Evolutionary conservation across 37 sponge, comb jelly and placozoan genomes (phyloP).

Genomic region (Theonella swinhoei): DNA sequence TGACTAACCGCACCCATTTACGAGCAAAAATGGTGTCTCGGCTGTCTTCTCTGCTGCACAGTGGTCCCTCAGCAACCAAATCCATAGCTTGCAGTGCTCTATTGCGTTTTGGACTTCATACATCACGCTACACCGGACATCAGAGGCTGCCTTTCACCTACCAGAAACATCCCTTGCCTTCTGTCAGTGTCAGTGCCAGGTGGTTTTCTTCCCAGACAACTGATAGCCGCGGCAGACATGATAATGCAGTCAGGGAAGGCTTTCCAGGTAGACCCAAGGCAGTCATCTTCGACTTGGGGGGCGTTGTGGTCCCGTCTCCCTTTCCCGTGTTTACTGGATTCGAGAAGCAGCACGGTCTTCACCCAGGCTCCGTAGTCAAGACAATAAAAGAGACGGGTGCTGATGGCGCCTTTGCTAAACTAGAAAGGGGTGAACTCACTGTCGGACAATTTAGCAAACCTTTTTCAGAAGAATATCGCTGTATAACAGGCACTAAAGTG

Average conservation of each 20-base stretch:
- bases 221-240: background rate
- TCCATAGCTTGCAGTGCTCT: background rate
- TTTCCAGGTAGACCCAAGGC: slow-evolving; percentile 38
- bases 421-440: slow-evolving; percentile 70
- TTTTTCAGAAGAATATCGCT: slow-evolving; percentile 39
- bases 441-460: slow-evolving; percentile 40
- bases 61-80: too few relatives aligned
- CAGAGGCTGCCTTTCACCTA: background rate
- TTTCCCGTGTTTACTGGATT: slow-evolving; percentile 50
- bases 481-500: background rate
- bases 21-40: too few relatives aligned
- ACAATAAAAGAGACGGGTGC: slow-evolving; percentile 55
- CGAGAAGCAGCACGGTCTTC: slow-evolving; percentile 44
- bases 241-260: background rate
- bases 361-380: slow-evolving; percentile 28
- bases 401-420: slow-evolving; percentile 50
- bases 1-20: too few relatives aligned
- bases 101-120: background rate
- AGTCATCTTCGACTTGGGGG: slow-evolving; percentile 80
- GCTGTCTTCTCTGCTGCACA: too few relatives aligned
- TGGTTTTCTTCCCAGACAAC: background rate
- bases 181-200: background rate
- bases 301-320: slow-evolving; percentile 66
- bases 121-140: background rate
- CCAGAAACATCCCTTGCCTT: background rate